Percentiles rank a stretch among this genome's conserved stretches.
Evolutionary conservation across 2,888 invertebrate genomes (phyloP).

Genomic region (Philereme vetulata): DNA sequence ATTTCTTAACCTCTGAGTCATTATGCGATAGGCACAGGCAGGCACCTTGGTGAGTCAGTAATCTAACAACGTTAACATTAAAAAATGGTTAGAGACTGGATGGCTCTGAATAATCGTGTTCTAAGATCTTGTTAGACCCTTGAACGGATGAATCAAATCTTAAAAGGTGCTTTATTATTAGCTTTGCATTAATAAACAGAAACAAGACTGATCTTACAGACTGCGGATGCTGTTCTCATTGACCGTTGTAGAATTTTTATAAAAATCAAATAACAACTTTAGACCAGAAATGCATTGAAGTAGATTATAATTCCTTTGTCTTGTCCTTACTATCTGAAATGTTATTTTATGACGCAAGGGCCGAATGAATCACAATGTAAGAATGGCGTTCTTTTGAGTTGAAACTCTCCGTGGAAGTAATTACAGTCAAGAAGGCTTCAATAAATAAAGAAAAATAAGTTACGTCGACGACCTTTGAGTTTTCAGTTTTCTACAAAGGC

Average conservation of each 20-base stretch:
- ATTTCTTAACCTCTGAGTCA: constrained; percentile 56
- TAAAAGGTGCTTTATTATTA: neutral
- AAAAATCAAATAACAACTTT: constrained; percentile 14
- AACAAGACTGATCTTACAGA: neutral
- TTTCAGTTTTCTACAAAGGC: neutral
- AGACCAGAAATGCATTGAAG: neutral
- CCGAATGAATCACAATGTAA: constrained; percentile 1
- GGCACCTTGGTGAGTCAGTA: constrained; percentile 43
- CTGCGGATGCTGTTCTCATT: neutral
- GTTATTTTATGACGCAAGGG: neutral
- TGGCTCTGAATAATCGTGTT: constrained; percentile 14
- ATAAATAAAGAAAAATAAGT: neutral
- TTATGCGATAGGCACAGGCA: constrained; percentile 31
- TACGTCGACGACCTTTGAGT: neutral
- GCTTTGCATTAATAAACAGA: neutral
- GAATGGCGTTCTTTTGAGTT: too few species aligned
- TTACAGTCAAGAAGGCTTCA: too few species aligned
- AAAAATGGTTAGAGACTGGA: neutral
- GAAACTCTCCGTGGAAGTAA: too few species aligned
- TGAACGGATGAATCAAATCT: constrained; percentile 2
- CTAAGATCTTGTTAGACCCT: neutral
- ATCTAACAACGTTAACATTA: constrained; percentile 32
- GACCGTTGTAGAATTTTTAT: constrained; percentile 6
- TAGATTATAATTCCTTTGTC: too few species aligned
- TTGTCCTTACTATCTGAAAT: too few species aligned